Evolutionary conservation across 2,797 vertebrate species (phyloP), one percentile per base, ranked within the genome.

Genomic region (Catamblyrhynchus diadema): DNA sequence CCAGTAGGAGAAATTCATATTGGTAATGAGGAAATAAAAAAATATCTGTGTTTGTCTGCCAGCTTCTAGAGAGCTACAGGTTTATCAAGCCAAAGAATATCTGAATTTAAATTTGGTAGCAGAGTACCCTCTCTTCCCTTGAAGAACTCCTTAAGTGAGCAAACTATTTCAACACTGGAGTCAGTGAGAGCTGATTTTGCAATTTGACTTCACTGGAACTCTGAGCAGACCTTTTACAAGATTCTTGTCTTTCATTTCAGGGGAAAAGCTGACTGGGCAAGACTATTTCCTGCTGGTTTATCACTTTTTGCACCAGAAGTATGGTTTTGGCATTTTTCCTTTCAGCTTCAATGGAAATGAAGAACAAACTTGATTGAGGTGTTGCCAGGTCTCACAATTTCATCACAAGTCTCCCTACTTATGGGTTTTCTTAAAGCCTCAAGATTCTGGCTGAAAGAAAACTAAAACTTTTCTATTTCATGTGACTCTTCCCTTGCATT

Each of bases 351-450:
- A 66, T 70, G 48, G 53, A 83, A 88, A 81, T 44, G n/a, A 78
- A 65, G 70, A 81, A 33, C 9, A 74, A 65, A 32, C 23, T 74
- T 75, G 75, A 79, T 0, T 84, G 88, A 86, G 80, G 54, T 65
- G 33, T 93, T 94, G 90, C 82, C 88, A 94, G 73, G 35, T 79
- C 59, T 94, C 54, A 83, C n/a, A 78, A 83, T 91, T 90, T 85
- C 91, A 77, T 85, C 84, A 48, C 45, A 69, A 79, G 19, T 28
- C 44, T 93, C 47, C 73, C 48, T 51, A 35, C 37, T 86, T 89
- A 41, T 5, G 7, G 35, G 75, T 83, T 90, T 90, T 53, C 64
- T 89, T 93, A 65, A 88, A 93, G 50, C 50, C 50, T 85, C 23
- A 62, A 71, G 35, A 71, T 74, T 86, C 51, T 82, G 64, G 16